Percentiles rank a stretch among this genome's conserved stretches.
These are phyloP conservation scores for Paradoxurus hermaphroditus DNA, from an alignment of 2,113 vertebrate species.

Conservation along the genomic window DNA sequence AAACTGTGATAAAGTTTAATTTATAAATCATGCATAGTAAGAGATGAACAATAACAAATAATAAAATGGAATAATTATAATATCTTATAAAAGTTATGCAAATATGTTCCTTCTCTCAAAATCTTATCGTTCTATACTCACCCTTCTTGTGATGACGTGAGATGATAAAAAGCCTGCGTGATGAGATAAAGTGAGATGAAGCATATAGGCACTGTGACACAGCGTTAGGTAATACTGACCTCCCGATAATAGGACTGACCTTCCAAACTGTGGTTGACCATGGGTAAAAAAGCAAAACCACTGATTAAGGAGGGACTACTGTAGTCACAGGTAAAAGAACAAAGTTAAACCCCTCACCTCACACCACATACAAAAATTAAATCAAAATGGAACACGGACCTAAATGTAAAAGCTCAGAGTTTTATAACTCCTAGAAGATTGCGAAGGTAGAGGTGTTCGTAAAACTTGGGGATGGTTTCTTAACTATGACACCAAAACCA, in stretches of 20 bases:
- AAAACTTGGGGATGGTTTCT: not conserved
- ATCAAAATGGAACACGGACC: not conserved
- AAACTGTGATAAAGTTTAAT: not conserved
- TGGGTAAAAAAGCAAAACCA: not conserved
- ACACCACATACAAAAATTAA: not conserved
- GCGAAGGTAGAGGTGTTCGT: not conserved
- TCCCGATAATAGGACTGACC: not conserved
- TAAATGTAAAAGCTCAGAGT: not conserved
- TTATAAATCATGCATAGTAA: not conserved
- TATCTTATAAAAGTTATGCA: not conserved
- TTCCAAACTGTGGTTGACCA: not conserved
- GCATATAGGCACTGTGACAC: not conserved
- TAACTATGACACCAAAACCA: not conserved
- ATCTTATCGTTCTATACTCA: not conserved
- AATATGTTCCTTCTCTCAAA: not conserved
- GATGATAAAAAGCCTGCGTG: not conserved
- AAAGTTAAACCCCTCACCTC: not conserved
- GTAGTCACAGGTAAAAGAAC: not conserved
- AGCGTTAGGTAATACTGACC: not conserved
- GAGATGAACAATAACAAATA: not conserved
- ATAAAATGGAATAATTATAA: not conserved
- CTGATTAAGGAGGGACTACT: not conserved
- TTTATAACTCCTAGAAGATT: conserved; percentile 39
- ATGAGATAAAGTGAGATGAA: not conserved
- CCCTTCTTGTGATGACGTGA: not conserved